Evolutionary conservation across 2,888 invertebrate genomes (phyloP).

Genomic region (Epirrita christyi): DNA sequence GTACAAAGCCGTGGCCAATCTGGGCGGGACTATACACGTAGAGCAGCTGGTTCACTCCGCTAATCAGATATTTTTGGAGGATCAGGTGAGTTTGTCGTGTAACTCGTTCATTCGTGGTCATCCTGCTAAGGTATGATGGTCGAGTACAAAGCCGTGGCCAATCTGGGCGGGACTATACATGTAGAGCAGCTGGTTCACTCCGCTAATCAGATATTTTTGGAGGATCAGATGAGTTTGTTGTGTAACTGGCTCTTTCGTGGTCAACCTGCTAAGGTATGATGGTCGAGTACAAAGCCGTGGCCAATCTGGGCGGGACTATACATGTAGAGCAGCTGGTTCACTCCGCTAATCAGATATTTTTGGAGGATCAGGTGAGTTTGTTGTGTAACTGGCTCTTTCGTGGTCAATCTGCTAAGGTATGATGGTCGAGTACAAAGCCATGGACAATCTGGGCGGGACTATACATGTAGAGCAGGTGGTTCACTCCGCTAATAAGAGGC

Average conservation of each 20-base stretch:
- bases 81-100: constrained; percentile 93
- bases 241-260: too few relatives aligned
- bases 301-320: constrained; percentile 91
- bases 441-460: constrained; percentile 89
- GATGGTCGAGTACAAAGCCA: constrained; percentile 94
- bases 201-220: constrained; percentile 97
- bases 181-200: constrained; percentile 97
- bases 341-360: constrained; percentile 96
- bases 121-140: too few relatives aligned
- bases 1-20: constrained; percentile 90
- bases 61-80: constrained; percentile 96
- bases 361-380: constrained; percentile 94
- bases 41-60: constrained; percentile 97
- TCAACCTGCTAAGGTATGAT: too few relatives aligned
- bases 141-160: constrained; percentile 92
- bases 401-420: too few relatives aligned
- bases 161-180: constrained; percentile 91
- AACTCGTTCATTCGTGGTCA: too few relatives aligned
- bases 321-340: constrained; percentile 97
- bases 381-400: too few relatives aligned
- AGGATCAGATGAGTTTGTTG: constrained; percentile 94
- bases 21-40: constrained; percentile 93
- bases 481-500: constrained; percentile 95
- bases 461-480: constrained; percentile 97
- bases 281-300: constrained; percentile 93